Conservation (phyloP, 1,140 invertebrate genomes). For the Drosophila teissieri region DNA sequence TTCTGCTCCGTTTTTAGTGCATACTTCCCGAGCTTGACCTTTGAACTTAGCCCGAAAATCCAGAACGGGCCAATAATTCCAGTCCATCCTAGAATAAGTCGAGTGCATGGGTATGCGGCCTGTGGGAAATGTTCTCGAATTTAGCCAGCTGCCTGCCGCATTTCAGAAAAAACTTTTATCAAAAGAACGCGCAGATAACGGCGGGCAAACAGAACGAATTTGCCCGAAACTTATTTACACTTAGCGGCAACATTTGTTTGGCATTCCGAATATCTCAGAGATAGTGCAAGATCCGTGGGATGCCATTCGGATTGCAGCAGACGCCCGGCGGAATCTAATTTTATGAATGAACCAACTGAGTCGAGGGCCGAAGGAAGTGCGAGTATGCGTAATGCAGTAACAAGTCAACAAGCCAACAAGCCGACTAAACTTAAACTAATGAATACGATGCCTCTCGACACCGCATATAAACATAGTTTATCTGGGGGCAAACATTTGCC, state of each 20-base stretch:
- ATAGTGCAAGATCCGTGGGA: conserved; percentile 37
- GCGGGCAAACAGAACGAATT: conserved; percentile 50
- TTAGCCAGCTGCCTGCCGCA: conserved; percentile 22
- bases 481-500: conserved; percentile 65
- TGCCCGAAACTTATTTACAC: conserved; percentile 61
- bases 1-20: conserved; percentile 54
- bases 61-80: conserved; percentile 55
- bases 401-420: conserved; percentile 60
- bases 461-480: conserved; percentile 48
- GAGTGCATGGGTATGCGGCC: conserved; percentile 3
- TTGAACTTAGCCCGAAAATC: conserved; percentile 70
- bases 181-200: conserved; percentile 46
- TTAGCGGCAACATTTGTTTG: conserved; percentile 69
- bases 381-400: conserved; percentile 84
- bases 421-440: conserved; percentile 34
- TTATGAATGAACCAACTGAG: conserved; percentile 76
- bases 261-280: conserved; percentile 50
- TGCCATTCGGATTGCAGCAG: conserved; percentile 47
- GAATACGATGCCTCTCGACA: conserved; percentile 37
- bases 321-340: conserved; percentile 57
- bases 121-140: conserved; percentile 59
- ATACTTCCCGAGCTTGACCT: conserved; percentile 61
- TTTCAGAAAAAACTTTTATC: conserved; percentile 52
- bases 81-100: conserved; percentile 17
- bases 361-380: conserved; percentile 57